phyloP scores from a whole-genome alignment of 1,140 invertebrate genomes.

The Halictus rubicundus region DNA sequence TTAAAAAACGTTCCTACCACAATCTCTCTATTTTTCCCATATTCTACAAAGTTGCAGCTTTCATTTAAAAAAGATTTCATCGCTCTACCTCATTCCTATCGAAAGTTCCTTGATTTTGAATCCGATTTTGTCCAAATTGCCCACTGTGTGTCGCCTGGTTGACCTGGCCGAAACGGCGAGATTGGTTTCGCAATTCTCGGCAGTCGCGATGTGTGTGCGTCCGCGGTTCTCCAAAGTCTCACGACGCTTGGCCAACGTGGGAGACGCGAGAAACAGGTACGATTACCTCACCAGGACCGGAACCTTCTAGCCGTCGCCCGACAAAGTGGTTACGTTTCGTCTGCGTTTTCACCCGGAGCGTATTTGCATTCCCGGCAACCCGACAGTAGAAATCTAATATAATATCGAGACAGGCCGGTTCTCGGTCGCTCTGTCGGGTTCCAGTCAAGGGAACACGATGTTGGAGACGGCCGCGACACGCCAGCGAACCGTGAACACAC shows the following conservation, averaged over 20 bases:
- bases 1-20: too few relatives aligned
- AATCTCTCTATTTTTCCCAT: too few relatives aligned
- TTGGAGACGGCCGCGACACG: background rate
- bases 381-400: constrained; percentile 51
- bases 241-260: background rate
- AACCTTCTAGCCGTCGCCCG: constrained; percentile 13
- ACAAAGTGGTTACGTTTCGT: constrained; percentile 19
- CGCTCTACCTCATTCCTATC: too few relatives aligned
- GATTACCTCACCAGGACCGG: constrained; percentile 21
- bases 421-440: too few relatives aligned
- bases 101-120: too few relatives aligned
- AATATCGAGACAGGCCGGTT: constrained; percentile 1
- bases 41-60: too few relatives aligned
- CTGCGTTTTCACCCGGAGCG: constrained; percentile 31
- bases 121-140: too few relatives aligned
- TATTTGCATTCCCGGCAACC: constrained; percentile 20
- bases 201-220: rapidly evolving
- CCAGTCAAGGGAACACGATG: too few relatives aligned
- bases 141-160: background rate
- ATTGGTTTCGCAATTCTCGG: constrained; percentile 3
- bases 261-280: background rate
- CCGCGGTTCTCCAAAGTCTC: background rate
- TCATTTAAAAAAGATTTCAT: too few relatives aligned
- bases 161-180: background rate
- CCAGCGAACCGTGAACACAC: background rate